phyloP scores from a whole-genome alignment of 2,113 vertebrate genomes.

The Xiphias gladius region DNA sequence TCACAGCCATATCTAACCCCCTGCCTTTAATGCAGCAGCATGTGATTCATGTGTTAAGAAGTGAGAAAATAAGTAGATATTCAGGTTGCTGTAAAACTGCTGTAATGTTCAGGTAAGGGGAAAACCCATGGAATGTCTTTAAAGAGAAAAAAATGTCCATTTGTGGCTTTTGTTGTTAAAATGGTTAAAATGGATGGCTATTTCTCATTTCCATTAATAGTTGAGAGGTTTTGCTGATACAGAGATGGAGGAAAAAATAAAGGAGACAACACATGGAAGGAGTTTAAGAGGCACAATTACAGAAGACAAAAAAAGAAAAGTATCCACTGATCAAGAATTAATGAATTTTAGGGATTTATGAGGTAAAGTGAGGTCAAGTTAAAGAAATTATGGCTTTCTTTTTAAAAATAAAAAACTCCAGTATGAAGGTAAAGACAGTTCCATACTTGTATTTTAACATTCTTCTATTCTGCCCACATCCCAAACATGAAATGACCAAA shows the following conservation, averaged over 20 bases:
- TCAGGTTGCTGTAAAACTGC: slow-evolving; percentile 10
- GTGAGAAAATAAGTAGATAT: slow-evolving; percentile 28
- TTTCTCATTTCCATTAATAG: background rate
- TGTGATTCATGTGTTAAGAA: slow-evolving; percentile 45
- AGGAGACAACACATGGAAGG: background rate
- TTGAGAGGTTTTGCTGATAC: background rate
- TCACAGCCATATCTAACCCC: slow-evolving; percentile 47
- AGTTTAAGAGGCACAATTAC: background rate
- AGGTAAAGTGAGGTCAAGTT: slow-evolving; percentile 11
- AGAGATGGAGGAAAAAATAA: background rate
- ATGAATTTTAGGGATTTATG: slow-evolving; percentile 20
- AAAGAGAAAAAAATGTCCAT: slow-evolving; percentile 12
- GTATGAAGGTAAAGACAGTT: background rate
- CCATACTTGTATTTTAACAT: background rate
- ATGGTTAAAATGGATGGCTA: background rate
- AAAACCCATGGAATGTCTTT: slow-evolving; percentile 1
- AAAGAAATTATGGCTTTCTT: background rate
- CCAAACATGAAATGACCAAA: background rate
- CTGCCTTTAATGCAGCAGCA: slow-evolving; percentile 41
- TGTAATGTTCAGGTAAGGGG: background rate
- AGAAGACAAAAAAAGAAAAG: background rate
- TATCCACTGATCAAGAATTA: slow-evolving; percentile 21
- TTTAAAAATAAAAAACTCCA: background rate
- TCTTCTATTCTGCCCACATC: background rate
- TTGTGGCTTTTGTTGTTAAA: background rate